Evolutionary conservation across 2,888 invertebrate species (phyloP).

Genomic region (Nipponacmea schrenckii): DNA sequence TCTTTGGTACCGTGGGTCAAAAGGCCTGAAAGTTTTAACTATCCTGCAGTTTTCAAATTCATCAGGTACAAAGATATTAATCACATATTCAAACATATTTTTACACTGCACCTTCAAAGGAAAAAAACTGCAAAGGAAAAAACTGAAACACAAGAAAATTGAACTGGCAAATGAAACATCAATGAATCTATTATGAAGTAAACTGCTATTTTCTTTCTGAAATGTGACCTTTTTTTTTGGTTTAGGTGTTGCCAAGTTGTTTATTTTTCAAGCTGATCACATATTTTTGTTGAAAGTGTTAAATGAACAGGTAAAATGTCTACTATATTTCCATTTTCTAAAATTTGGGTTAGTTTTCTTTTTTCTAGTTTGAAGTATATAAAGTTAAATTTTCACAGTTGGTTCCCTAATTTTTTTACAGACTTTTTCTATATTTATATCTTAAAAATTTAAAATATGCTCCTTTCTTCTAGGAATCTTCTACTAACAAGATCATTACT

Average conservation of each 20-base stretch:
- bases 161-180: too few species aligned
- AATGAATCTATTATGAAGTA: too few species aligned
- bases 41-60: too few species aligned
- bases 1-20: too few species aligned
- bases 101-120: too few species aligned
- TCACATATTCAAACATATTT: too few species aligned
- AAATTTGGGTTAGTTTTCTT: background rate
- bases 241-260: slow-evolving; percentile 53
- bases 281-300: slow-evolving; percentile 51
- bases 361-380: background rate
- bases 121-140: too few species aligned
- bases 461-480: slow-evolving; percentile 39
- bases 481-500: slow-evolving; percentile 39
- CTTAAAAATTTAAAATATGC: background rate
- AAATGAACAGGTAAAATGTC: slow-evolving; percentile 40
- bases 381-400: background rate
- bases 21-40: too few species aligned
- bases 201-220: too few species aligned
- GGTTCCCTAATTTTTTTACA: background rate
- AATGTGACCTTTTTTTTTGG: slow-evolving; percentile 12
- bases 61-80: too few species aligned
- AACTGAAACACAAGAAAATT: too few species aligned
- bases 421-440: background rate
- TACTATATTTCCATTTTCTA: background rate
- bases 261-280: slow-evolving; percentile 49